Conservation (phyloP, 2,888 invertebrate genomes). For the Hermaeophaga mercurialis region DNA sequence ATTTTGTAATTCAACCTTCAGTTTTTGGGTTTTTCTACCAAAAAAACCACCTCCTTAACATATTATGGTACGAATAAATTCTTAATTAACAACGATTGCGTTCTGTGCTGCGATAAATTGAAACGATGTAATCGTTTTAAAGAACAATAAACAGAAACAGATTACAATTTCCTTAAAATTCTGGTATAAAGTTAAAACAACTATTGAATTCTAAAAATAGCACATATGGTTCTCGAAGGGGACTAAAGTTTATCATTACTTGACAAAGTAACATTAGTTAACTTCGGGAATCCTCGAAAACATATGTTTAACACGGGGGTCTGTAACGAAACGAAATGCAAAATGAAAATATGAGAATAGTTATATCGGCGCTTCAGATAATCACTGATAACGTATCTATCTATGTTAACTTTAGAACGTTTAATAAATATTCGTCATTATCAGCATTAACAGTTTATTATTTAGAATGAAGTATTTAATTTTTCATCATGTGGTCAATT, state of each 20-base stretch:
- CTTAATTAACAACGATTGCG: too few species aligned
- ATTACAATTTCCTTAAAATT: slow-evolving; percentile 34
- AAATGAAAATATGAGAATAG: slow-evolving; percentile 6
- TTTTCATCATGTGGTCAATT: slow-evolving; percentile 25
- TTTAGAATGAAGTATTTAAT: slow-evolving; percentile 4
- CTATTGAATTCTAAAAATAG: slow-evolving; percentile 36
- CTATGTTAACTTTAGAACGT: slow-evolving; percentile 5
- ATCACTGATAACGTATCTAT: slow-evolving; percentile 21
- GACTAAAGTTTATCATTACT: slow-evolving; percentile 23
- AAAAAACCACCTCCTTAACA: too few species aligned
- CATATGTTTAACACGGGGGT: neutral
- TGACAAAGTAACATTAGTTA: slow-evolving; percentile 22
- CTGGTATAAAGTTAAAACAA: slow-evolving; percentile 29
- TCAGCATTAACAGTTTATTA: slow-evolving; percentile 8
- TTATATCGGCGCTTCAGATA: slow-evolving; percentile 20
- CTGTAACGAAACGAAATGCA: neutral
- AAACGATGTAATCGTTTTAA: too few species aligned
- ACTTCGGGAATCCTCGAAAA: slow-evolving; percentile 10
- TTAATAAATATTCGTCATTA: slow-evolving; percentile 14
- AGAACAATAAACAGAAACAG: slow-evolving; percentile 19
- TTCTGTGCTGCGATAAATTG: too few species aligned
- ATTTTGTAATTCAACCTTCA: too few species aligned
- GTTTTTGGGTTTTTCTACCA: too few species aligned
- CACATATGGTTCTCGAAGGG: slow-evolving; percentile 33
- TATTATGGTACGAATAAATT: too few species aligned